Percentiles rank a stretch among this genome's conserved stretches.
Conservation (phyloP, 2,113 vertebrate species). For the rabbit (Oryctolagus cuniculus) region mOryCun1.1 NC_091448.1:55889501-55890000, state of each 20-base stretch:
- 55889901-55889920: conserved; percentile 97
- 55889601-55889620: background rate
- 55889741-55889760: background rate
- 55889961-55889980: no score
- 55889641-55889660: background rate
- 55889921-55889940: conserved; percentile 96
- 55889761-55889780: conserved; percentile 91
- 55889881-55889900: conserved; percentile 97
- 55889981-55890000: fast-evolving
- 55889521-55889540: fast-evolving
- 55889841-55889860: conserved; percentile 93
- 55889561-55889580: background rate
- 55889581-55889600: background rate
- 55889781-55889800: conserved; percentile 95
- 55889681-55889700: background rate
- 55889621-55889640: background rate
- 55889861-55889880: conserved; percentile 92
- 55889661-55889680: background rate
- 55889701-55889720: fast-evolving
- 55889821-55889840: conserved; percentile 95
- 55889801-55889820: conserved; percentile 97
- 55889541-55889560: background rate
- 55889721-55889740: background rate
- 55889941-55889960: conserved; percentile 94
- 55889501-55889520: fast-evolving